phyloP scores from a whole-genome alignment of 2,888 invertebrate genomes.

The Vanessa cardui region DNA sequence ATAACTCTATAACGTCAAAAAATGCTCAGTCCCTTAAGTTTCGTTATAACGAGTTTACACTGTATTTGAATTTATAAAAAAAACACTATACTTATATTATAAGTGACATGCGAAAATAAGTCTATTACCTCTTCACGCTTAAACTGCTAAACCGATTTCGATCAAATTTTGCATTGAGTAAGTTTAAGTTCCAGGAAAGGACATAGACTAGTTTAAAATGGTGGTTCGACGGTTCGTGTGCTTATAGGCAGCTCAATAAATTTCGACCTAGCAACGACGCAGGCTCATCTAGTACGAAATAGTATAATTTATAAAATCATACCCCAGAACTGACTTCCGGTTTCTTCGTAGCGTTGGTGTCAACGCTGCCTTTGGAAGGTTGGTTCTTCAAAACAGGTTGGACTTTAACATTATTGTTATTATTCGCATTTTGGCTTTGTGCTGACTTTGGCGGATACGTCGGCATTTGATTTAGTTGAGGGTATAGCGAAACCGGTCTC shows the following conservation, averaged over 20 bases:
- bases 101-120: no score
- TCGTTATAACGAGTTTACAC: no score
- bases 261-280: no score
- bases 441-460: constrained; percentile 55
- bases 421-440: constrained; percentile 41
- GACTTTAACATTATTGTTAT: constrained; percentile 46
- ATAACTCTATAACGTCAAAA: no score
- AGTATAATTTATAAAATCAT: constrained; percentile 40
- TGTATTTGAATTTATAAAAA: background rate
- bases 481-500: constrained; percentile 60
- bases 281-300: background rate
- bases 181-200: no score
- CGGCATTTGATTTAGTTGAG: constrained; percentile 62
- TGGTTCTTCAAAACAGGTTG: constrained; percentile 53
- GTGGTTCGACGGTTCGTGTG: no score
- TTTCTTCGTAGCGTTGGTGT: constrained; percentile 59
- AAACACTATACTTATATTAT: background rate
- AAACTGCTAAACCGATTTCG: no score
- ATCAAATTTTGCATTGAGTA: no score
- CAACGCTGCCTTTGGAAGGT: constrained; percentile 56
- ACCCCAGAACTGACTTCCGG: constrained; percentile 67
- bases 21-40: no score
- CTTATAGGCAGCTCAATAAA: no score
- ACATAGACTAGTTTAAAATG: no score
- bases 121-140: no score